Evolutionary conservation across 1,140 invertebrate genomes (phyloP), one percentile per base, ranked within the genome.

Genomic region (Psilanteris sp.): DNA sequence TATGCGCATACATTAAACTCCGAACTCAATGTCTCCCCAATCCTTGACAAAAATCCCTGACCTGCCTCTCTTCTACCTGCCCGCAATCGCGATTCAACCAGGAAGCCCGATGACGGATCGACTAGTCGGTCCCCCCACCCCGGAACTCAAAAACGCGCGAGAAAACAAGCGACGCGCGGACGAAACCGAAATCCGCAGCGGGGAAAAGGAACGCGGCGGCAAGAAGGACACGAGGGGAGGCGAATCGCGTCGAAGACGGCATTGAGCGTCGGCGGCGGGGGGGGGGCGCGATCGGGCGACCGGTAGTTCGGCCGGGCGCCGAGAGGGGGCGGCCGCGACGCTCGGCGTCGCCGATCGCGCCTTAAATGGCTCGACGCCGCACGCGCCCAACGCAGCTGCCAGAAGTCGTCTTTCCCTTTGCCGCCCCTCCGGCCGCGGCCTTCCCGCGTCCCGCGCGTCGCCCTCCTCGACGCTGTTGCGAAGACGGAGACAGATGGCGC

Each of bases 311-410:
- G 16, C 3, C 29, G 48, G 57, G 55, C 14, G 43, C 44, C 55
- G 41, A 50, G 71, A 73, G 79, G 55, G 68, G 75, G 73, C 71
- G 76, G 80, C 71, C 75, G 85, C 84, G 87, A 88, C 87, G 87
- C 85, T 83, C 67, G 82, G 87, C 87, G 86, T 87, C 85, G 83
- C 78, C 79, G 85, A 86, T 87, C 86, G 87, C 86, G 86, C 87
- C 87, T 88, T 88, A 87, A 88, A 88, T 86, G 87, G 86, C 81
- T 87, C 87, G 87, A 87, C 87, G 87, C 85, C 86, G 86, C 85
- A 87, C 87, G 87, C 87, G 84, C 85, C 85, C 79, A 79, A 81
- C 87, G 39, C 67, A 87, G 85, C 86, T 84, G 86, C 87, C 84
- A 84, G 81, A 70, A 68, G 62, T 67, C 57, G 57, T 37, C 52